These are phyloP conservation scores for Gnatocerus cornutus DNA, from an alignment of 2,888 invertebrate species.

Conservation along the genomic window DNA sequence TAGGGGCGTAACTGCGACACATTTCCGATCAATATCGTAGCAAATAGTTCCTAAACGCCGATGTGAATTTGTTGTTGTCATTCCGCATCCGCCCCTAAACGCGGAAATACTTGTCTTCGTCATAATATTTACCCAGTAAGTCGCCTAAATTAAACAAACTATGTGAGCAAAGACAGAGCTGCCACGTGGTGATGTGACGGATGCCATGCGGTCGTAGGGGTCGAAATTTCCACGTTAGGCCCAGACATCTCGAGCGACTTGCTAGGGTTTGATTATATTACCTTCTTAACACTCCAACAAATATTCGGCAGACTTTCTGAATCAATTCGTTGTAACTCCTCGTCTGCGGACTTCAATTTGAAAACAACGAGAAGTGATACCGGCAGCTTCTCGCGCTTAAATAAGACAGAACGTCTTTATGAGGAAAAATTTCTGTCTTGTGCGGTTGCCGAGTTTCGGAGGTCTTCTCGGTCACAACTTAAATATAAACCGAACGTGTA, in stretches of 20 bases:
- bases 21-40: too few relatives aligned
- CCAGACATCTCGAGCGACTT: not conserved
- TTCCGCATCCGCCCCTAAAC: constrained; percentile 25
- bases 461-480: constrained; percentile 42
- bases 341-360: constrained; percentile 37
- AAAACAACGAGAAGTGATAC: constrained; percentile 32
- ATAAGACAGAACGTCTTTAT: constrained; percentile 23
- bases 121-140: constrained; percentile 33
- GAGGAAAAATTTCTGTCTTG: constrained; percentile 18
- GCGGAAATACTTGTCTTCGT: constrained; percentile 39
- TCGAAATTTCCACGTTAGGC: too few relatives aligned
- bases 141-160: constrained; percentile 41
- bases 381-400: constrained; percentile 19
- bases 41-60: too few relatives aligned
- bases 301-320: constrained; percentile 25
- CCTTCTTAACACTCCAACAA: constrained; percentile 37
- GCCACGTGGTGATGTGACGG: constrained; percentile 42
- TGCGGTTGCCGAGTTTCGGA: constrained; percentile 13
- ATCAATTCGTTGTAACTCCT: constrained; percentile 32
- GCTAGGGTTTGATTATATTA: constrained; percentile 14
- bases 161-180: constrained; percentile 31
- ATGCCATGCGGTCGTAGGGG: constrained; percentile 15
- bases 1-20: too few relatives aligned
- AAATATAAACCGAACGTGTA: constrained; percentile 45
- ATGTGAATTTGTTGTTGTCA: constrained; percentile 11